Conservation (phyloP, 2,888 invertebrate genomes). For the Eremobia ochroleuca region DNA sequence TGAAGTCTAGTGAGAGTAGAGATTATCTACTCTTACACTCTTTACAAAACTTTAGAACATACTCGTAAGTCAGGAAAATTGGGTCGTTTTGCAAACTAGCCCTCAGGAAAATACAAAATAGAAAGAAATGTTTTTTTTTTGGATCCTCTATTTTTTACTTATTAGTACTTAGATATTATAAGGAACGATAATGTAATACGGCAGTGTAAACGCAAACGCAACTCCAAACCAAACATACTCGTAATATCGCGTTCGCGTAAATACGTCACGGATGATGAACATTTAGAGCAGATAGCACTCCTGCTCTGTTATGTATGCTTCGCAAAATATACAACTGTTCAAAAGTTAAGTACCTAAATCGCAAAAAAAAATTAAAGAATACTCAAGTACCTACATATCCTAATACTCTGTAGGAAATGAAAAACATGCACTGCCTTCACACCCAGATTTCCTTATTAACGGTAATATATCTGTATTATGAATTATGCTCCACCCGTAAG, state of each 20-base stretch:
- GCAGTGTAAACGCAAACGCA: conserved; percentile 57
- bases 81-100: background rate
- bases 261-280: conserved; percentile 75
- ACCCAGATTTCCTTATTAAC: background rate
- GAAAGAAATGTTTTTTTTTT: background rate
- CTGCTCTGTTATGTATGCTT: conserved; percentile 31
- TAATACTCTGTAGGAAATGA: background rate
- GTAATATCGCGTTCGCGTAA: conserved; percentile 70
- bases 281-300: conserved; percentile 74
- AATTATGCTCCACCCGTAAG: background rate
- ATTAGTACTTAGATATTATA: background rate
- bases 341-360: background rate
- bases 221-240: conserved; percentile 22
- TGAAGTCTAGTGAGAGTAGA: background rate
- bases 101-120: background rate
- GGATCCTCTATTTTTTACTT: background rate
- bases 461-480: background rate
- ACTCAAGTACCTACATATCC: background rate
- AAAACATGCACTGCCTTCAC: background rate
- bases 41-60: background rate
- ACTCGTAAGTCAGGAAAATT: background rate
- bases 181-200: conserved; percentile 20
- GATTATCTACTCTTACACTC: background rate
- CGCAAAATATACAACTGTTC: conserved; percentile 28
- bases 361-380: background rate